Evolutionary conservation across 1,140 invertebrate genomes (phyloP).

Genomic region (Calliphora vicina): DNA sequence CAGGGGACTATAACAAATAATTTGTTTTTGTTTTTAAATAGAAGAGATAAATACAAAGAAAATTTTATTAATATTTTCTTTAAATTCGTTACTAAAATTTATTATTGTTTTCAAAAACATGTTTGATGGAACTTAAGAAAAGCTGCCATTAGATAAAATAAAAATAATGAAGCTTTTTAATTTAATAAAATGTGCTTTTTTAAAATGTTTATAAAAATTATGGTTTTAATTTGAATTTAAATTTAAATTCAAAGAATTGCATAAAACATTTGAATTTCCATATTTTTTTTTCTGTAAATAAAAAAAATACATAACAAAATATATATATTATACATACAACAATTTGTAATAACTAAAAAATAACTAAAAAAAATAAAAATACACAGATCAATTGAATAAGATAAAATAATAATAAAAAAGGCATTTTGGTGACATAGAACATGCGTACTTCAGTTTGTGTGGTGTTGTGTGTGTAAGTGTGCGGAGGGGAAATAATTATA

Average conservation of each 20-base stretch:
- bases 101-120: too few species aligned
- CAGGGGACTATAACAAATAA: not conserved
- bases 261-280: not conserved
- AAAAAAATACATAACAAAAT: not conserved
- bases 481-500: too few species aligned
- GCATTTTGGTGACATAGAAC: not conserved
- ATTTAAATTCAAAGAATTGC: not conserved
- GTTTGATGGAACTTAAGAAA: not conserved
- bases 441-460: not conserved
- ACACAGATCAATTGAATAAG: not conserved
- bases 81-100: slow-evolving; percentile 1
- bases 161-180: not conserved
- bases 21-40: not conserved
- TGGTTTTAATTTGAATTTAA: not conserved
- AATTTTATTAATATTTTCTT: not conserved
- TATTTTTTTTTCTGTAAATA: not conserved
- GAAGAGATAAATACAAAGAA: not conserved
- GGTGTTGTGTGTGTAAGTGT: not conserved
- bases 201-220: not conserved
- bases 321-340: not conserved
- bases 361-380: not conserved
- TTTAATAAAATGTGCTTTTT: not conserved
- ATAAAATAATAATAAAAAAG: not conserved
- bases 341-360: not conserved
- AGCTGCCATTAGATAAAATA: not conserved